A percentile compares a stretch with the other conserved stretches of the same genome.
These are phyloP conservation scores for Callocephalon fimbriatum DNA, from an alignment of 2,113 vertebrate species.

Conservation along the genomic window DNA sequence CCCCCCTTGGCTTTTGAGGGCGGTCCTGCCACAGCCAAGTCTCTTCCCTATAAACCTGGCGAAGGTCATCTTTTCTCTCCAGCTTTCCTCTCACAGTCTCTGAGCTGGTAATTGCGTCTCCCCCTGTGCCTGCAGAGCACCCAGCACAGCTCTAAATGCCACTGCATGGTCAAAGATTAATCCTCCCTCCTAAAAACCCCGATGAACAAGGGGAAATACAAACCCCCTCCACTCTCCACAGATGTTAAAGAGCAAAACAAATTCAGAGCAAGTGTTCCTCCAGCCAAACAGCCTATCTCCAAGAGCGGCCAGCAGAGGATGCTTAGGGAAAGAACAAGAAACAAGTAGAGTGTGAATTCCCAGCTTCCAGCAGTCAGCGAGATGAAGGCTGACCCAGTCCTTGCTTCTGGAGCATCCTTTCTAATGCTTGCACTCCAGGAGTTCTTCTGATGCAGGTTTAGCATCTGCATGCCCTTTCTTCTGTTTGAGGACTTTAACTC, in stretches of 20 bases:
- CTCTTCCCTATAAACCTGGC: neutral
- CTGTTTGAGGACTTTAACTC: neutral
- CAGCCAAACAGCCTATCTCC: neutral
- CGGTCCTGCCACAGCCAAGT: neutral
- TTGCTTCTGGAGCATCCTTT: neutral
- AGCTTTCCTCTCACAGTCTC: neutral
- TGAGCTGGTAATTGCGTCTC: neutral
- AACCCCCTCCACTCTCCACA: neutral
- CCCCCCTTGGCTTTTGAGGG: neutral
- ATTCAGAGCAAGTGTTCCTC: neutral
- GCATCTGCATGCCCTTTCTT: neutral
- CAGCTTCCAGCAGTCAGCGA: neutral
- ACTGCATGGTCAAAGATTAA: neutral
- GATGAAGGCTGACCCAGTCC: neutral
- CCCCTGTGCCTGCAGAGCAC: neutral
- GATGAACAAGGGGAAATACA: neutral
- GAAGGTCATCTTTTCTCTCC: neutral
- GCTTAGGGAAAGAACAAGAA: slow-evolving; percentile 54
- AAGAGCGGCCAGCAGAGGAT: slow-evolving; percentile 60
- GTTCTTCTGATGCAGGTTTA: neutral
- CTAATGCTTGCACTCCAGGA: neutral
- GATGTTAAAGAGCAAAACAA: neutral
- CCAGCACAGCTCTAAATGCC: neutral
- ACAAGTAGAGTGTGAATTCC: neutral
- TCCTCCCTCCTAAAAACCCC: neutral